Evolutionary conservation across 1,140 invertebrate species (phyloP).

Genomic region (Platyscapa corneri): DNA sequence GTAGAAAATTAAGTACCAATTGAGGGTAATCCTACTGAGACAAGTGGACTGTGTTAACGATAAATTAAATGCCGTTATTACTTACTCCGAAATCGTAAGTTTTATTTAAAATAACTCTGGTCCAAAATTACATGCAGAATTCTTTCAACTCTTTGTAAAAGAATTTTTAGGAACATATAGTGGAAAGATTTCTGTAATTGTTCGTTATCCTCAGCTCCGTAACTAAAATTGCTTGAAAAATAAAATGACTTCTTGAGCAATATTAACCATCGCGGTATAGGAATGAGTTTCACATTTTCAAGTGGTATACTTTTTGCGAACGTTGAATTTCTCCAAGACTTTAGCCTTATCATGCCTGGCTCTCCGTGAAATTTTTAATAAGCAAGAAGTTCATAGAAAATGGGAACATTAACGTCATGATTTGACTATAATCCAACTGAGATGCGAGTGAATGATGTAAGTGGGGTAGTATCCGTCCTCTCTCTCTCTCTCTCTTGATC

Average conservation of each 20-base stretch:
- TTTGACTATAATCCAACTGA: constrained; percentile 45
- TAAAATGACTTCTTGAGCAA: neutral
- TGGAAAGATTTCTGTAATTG: neutral
- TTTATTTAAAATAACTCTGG: neutral
- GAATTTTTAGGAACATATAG: neutral
- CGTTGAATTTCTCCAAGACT: constrained; percentile 28
- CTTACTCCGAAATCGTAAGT: neutral
- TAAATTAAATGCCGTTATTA: neutral
- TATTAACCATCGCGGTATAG: constrained; percentile 1
- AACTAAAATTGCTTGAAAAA: neutral
- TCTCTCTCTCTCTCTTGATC: neutral
- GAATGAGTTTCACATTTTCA: constrained; percentile 43
- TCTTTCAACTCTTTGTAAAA: neutral
- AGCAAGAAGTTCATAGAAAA: constrained; percentile 40
- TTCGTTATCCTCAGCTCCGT: neutral
- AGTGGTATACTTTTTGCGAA: constrained; percentile 32
- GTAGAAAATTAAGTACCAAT: neutral
- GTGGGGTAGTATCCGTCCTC: constrained; percentile 40
- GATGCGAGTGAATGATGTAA: constrained; percentile 45
- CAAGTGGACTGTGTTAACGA: neutral
- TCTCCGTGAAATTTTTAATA: constrained; percentile 46
- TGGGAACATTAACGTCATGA: constrained; percentile 49
- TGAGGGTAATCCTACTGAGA: neutral
- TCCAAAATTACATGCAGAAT: neutral
- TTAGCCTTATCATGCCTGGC: neutral